These are phyloP conservation scores for Uria aalge DNA, from an alignment of 2,113 vertebrate species.

Conservation along the genomic window DNA sequence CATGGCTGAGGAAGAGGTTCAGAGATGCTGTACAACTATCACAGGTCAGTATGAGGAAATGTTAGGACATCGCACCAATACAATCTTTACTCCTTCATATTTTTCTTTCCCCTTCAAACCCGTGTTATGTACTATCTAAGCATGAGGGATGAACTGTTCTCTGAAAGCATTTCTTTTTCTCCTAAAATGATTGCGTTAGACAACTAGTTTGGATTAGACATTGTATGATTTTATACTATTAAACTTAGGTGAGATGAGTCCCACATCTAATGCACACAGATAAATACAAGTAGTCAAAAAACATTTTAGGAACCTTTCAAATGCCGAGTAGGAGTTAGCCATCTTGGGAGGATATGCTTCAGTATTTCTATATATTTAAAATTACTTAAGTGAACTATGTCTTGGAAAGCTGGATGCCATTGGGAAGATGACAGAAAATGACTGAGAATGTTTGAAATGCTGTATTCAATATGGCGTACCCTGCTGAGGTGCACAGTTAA, in stretches of 20 bases:
- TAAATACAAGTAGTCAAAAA: not conserved
- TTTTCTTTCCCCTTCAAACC: not conserved
- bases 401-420: not conserved
- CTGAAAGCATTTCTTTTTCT: not conserved
- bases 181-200: not conserved
- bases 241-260: not conserved
- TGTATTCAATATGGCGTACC: not conserved
- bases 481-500: not conserved
- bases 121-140: not conserved
- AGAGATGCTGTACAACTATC: not conserved
- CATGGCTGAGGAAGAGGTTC: not conserved
- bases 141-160: not conserved
- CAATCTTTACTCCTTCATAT: not conserved
- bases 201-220: not conserved
- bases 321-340: not conserved
- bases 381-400: not conserved
- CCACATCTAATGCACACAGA: not conserved
- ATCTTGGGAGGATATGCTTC: not conserved
- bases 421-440: not conserved
- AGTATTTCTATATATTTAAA: not conserved
- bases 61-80: not conserved
- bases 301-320: not conserved
- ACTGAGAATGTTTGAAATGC: not conserved
- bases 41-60: not conserved
- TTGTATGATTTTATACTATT: not conserved